Conservation (phyloP, 2,888 invertebrate species). For the Napeogenes inachia region DNA sequence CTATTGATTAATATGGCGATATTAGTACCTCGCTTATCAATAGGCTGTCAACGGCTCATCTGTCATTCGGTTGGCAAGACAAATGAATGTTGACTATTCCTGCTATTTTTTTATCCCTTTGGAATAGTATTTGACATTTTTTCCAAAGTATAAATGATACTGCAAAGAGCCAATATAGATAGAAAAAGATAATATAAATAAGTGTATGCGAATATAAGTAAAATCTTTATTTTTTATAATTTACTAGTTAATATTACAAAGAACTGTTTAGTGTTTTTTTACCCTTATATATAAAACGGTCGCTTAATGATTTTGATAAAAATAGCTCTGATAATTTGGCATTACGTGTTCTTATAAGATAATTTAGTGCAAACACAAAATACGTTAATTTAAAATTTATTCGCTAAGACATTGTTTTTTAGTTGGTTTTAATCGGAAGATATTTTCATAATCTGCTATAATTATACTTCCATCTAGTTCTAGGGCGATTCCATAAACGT, state of each 20-base stretch:
- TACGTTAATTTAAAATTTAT: no score
- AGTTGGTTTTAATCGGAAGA: neutral
- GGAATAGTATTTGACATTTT: neutral
- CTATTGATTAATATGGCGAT: neutral
- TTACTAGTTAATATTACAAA: no score
- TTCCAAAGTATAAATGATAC: neutral
- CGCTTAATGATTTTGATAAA: no score
- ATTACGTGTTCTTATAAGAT: no score
- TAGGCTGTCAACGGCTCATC: constrained; percentile 21
- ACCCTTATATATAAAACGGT: no score
- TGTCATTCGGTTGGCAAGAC: constrained; percentile 24
- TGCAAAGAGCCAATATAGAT: no score
- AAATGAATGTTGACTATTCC: constrained; percentile 21
- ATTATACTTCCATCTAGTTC: constrained; percentile 20
- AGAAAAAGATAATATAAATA: no score
- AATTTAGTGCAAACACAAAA: no score
- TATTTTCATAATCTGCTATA: constrained; percentile 5
- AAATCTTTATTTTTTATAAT: no score
- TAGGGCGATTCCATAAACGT: constrained; percentile 20
- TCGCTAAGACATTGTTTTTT: neutral
- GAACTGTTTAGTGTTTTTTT: no score
- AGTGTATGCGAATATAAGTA: no score
- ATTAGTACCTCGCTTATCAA: neutral
- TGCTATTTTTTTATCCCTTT: neutral
- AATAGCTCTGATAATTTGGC: no score